Conservation (phyloP, 2,888 invertebrate species). For the Eulithis prunata region DNA sequence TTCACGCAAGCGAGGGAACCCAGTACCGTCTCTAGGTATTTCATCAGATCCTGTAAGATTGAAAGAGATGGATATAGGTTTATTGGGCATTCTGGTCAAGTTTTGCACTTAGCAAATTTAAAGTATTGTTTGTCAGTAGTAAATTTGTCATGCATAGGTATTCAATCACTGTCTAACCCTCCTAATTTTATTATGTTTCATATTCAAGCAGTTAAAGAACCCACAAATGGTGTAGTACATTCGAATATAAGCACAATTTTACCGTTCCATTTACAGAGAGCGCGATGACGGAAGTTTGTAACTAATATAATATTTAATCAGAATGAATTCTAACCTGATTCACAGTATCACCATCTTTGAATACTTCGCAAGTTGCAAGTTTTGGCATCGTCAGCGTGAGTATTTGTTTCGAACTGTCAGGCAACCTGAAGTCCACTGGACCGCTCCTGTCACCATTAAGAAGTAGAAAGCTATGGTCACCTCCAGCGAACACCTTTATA, state of each 20-base stretch:
- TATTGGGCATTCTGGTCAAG: no score
- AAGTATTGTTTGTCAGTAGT: no score
- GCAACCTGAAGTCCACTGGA: constrained; percentile 87
- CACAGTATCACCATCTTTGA: constrained; percentile 86
- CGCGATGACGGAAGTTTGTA: no score
- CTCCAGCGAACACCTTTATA: constrained; percentile 90
- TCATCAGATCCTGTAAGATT: constrained; percentile 82
- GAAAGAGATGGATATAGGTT: constrained; percentile 12
- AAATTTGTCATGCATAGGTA: no score
- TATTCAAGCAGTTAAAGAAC: no score
- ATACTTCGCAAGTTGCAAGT: constrained; percentile 84
- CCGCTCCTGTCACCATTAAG: constrained; percentile 74
- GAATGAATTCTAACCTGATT: constrained; percentile 76
- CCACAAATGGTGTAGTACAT: no score
- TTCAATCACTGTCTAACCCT: no score
- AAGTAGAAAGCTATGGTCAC: constrained; percentile 94
- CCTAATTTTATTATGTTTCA: no score
- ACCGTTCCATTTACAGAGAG: no score
- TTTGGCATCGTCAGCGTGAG: constrained; percentile 85
- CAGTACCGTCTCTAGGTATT: constrained; percentile 92
- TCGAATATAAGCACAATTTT: no score
- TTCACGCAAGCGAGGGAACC: constrained; percentile 94
- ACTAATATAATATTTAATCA: no score
- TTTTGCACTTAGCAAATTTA: no score
- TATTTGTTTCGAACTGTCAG: constrained; percentile 86